These are phyloP conservation scores for Parnassius glacialis DNA, from an alignment of 2,888 invertebrate genomes.

Conservation along the genomic window DNA sequence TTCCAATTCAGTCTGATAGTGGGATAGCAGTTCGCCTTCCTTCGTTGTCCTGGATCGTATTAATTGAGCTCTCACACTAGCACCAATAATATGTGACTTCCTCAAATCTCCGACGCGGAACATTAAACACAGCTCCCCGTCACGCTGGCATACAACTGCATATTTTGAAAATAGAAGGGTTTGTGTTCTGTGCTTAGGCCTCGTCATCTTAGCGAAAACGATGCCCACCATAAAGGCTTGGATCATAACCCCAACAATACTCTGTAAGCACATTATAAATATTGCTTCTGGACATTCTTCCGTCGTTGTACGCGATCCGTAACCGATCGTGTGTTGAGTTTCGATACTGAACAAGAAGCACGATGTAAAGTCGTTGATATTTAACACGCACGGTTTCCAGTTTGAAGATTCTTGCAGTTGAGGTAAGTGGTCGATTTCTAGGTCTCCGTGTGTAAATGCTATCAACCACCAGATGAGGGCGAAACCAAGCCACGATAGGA, in stretches of 20 bases:
- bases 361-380: slow-evolving; percentile 90
- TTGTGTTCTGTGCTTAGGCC: slow-evolving; percentile 94
- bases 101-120: slow-evolving; percentile 95
- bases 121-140: slow-evolving; percentile 90
- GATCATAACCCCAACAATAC: slow-evolving; percentile 91
- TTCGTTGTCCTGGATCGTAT: slow-evolving; percentile 90
- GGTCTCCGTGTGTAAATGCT: slow-evolving; percentile 91
- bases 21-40: slow-evolving; percentile 91
- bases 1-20: slow-evolving; percentile 89
- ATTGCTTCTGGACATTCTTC: slow-evolving; percentile 95
- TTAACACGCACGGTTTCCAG: slow-evolving; percentile 90
- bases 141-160: slow-evolving; percentile 91
- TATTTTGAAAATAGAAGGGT: slow-evolving; percentile 93
- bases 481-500: slow-evolving; percentile 92
- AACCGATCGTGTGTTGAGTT: slow-evolving; percentile 95
- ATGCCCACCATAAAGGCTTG: slow-evolving; percentile 90
- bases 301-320: slow-evolving; percentile 91
- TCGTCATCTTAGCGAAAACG: slow-evolving; percentile 94
- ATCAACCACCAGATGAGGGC: slow-evolving; percentile 94
- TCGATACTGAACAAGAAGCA: slow-evolving; percentile 96
- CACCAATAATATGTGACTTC: slow-evolving; percentile 94
- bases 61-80: slow-evolving; percentile 90
- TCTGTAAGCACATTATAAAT: slow-evolving; percentile 93
- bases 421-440: slow-evolving; percentile 82
- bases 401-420: slow-evolving; percentile 71